Evolutionary conservation across 2,797 vertebrate genomes (phyloP), one percentile per base, ranked within the genome.

Genomic region (Protosalanx chinensis): DNA sequence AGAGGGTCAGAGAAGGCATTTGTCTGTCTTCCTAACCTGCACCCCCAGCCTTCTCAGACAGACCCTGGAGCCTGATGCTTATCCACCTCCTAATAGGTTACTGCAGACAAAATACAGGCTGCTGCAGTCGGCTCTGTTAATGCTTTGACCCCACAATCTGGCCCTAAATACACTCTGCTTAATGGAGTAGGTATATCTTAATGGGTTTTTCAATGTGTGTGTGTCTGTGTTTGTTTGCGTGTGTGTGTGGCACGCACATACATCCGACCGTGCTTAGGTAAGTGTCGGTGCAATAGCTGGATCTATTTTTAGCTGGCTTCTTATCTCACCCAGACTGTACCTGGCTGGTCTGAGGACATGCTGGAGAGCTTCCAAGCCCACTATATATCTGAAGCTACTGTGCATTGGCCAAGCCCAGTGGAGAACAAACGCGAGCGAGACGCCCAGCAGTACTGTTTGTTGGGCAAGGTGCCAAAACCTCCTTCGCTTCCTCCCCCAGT

Each of bases 11-110:
- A 68, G 72, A 64, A 77, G 69, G 72, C 71, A 76, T 62, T 72
- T 73, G 85, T 87, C 81, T 80, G 76, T 64, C 65, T 66, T 64
- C 58, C 56, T 59, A n/a, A 71, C 76, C 41, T 1, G 13, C 75
- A 37, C 32, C 35, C 46, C 46, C 73, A 65, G 35, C 23, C 27
- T 27, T 72, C 64, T 83, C 76, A 74, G 76, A 76, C 51, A 56
- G 51, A 4, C 51, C 4, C 18, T n/a, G 6, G 18, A 56, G 15
- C 15, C 51, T 56, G 70, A 73, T 86, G 76, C 72, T 77, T 78
- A 75, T 73, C 61, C 49, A n/a, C 62, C 69, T 71, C 76, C 76
- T 70, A 81, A 75, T 69, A 77, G 37, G 63, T 35, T 65, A 56
- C 62, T 71, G 64, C 70, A 53, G 51, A 61, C 63, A 58, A 53